Conservation (phyloP, 2,113 vertebrate species). For the Mungos mungo region DNA sequence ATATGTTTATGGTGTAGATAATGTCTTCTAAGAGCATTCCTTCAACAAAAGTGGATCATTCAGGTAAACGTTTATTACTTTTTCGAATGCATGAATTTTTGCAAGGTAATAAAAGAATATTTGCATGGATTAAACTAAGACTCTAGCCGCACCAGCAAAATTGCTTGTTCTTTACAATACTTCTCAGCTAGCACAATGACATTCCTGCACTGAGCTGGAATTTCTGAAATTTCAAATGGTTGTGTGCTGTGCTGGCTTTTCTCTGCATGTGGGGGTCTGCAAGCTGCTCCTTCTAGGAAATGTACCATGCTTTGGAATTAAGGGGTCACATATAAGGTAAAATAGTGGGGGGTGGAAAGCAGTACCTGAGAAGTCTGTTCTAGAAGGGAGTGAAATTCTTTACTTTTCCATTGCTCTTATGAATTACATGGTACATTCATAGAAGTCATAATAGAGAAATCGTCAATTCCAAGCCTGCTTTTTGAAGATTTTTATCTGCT, state of each 20-base stretch:
- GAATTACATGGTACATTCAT: conserved; percentile 58
- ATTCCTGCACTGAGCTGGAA: conserved; percentile 60
- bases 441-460: conserved; percentile 55
- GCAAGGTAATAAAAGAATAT: conserved; percentile 80
- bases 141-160: conserved; percentile 78
- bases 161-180: conserved; percentile 79
- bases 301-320: conserved; percentile 64
- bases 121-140: conserved; percentile 84
- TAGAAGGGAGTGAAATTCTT: neutral
- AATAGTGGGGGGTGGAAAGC: neutral
- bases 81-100: conserved; percentile 85
- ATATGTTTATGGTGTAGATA: conserved; percentile 96
- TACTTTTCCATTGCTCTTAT: neutral
- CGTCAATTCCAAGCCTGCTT: conserved; percentile 55
- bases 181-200: conserved; percentile 67
- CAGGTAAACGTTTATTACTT: conserved; percentile 89
- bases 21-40: conserved; percentile 91
- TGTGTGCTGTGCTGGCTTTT: conserved; percentile 72
- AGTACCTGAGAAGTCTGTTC: neutral
- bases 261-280: conserved; percentile 75
- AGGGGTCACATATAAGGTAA: neutral
- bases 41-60: conserved; percentile 88
- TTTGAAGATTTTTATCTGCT: conserved; percentile 42
- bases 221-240: conserved; percentile 60
- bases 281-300: conserved; percentile 69